Evolutionary conservation across 2,888 invertebrate species (phyloP).

Genomic region (Drosophila conformis): DNA sequence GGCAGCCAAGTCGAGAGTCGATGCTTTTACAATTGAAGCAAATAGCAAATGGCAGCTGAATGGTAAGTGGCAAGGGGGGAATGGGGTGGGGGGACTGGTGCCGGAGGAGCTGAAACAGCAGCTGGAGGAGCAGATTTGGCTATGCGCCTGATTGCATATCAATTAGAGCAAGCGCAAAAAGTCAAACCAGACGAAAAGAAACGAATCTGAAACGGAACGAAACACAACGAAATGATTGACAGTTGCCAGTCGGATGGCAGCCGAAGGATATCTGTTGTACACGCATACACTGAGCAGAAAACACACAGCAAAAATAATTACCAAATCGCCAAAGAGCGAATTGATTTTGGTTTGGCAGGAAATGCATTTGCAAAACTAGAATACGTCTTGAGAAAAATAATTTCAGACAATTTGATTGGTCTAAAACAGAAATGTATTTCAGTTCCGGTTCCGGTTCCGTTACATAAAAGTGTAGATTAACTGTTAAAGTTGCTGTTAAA

Average conservation of each 20-base stretch:
- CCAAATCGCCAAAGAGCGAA: background rate
- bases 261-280: constrained; percentile 11
- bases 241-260: constrained; percentile 72
- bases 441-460: background rate
- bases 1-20: constrained; percentile 20
- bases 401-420: background rate
- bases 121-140: constrained; percentile 31
- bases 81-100: background rate
- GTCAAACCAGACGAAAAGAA: constrained; percentile 64
- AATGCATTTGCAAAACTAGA: background rate
- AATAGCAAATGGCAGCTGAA: constrained; percentile 23
- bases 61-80: background rate
- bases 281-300: background rate
- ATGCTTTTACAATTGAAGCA: constrained; percentile 70
- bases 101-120: background rate
- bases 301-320: background rate
- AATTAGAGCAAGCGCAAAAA: constrained; percentile 79
- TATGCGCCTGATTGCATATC: constrained; percentile 76
- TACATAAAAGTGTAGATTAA: background rate
- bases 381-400: background rate
- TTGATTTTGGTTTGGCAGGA: background rate
- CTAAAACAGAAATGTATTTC: background rate
- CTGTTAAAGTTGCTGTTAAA: background rate
- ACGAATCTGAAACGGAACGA: constrained; percentile 61
- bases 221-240: constrained; percentile 78